These are phyloP conservation scores for Sylvilagus bachmani DNA, from an alignment of 2,113 vertebrate species.

Conservation along the genomic window DNA sequence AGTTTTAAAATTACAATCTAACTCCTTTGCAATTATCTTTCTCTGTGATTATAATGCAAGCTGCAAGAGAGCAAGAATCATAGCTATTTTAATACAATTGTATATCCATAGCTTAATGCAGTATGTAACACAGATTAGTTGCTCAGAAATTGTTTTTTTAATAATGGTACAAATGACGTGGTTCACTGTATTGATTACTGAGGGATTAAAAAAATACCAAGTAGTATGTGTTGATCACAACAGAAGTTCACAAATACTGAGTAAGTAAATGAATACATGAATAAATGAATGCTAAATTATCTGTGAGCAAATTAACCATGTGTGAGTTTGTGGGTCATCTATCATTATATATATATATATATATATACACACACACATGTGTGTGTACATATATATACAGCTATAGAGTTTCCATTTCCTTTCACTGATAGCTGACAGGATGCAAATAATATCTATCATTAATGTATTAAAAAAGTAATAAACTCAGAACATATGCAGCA, in stretches of 20 bases:
- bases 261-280: neutral
- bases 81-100: neutral
- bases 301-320: neutral
- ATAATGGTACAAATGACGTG: neutral
- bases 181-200: neutral
- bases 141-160: slow-evolving; percentile 11
- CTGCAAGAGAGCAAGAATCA: neutral
- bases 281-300: slow-evolving; percentile 41
- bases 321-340: neutral
- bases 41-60: neutral
- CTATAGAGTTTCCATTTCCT: neutral
- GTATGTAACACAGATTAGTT: neutral
- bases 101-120: neutral
- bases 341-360: neutral
- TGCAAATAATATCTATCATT: slow-evolving; percentile 1
- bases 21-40: neutral
- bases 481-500: neutral
- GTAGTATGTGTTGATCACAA: neutral
- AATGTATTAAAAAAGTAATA: neutral
- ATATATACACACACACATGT: neutral
- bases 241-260: slow-evolving; percentile 32
- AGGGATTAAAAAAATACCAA: neutral
- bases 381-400: neutral
- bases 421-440: neutral
- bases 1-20: slow-evolving; percentile 16